Percentiles rank a stretch among this genome's conserved stretches.
Conservation (phyloP, 1,140 invertebrate species). For the Rhynchophorus ferrugineus region DNA sequence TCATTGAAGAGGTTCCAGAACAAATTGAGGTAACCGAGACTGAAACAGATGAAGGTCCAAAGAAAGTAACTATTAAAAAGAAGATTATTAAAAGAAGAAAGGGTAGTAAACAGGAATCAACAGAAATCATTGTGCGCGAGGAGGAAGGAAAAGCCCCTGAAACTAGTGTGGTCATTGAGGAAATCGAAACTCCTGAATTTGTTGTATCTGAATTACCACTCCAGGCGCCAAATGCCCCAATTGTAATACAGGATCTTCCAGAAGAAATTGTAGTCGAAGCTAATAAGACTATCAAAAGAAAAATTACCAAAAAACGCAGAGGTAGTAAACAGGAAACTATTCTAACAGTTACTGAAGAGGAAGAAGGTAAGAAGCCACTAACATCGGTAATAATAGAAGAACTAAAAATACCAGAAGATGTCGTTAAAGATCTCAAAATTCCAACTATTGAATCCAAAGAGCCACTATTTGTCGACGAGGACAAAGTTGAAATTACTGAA, state of each 20-base stretch:
- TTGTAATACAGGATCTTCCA: conserved; percentile 34
- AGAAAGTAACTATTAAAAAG: conserved; percentile 39
- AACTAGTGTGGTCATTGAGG: conserved; percentile 36
- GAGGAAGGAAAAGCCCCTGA: conserved; percentile 39
- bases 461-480: conserved; percentile 30
- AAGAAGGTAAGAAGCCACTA: conserved; percentile 40
- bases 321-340: conserved; percentile 39
- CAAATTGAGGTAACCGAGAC: conserved; percentile 30
- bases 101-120: conserved; percentile 30
- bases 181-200: conserved; percentile 34
- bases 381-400: conserved; percentile 38
- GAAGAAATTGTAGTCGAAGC: conserved; percentile 28
- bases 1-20: conserved; percentile 34
- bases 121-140: conserved; percentile 35
- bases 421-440: conserved; percentile 28
- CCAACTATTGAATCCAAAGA: conserved; percentile 33
- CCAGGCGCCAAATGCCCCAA: conserved; percentile 3
- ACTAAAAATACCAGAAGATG: conserved; percentile 38
- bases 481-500: conserved; percentile 34
- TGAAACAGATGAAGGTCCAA: conserved; percentile 27
- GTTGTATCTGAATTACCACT: conserved; percentile 17
- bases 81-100: conserved; percentile 37
- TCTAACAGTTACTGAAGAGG: conserved; percentile 42
- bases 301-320: conserved; percentile 24
- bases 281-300: conserved; percentile 19